Percentiles rank a stretch among this genome's conserved stretches.
phyloP scores from a whole-genome alignment of 2,888 invertebrate species.

The Nephrocerus scutellatus region DNA sequence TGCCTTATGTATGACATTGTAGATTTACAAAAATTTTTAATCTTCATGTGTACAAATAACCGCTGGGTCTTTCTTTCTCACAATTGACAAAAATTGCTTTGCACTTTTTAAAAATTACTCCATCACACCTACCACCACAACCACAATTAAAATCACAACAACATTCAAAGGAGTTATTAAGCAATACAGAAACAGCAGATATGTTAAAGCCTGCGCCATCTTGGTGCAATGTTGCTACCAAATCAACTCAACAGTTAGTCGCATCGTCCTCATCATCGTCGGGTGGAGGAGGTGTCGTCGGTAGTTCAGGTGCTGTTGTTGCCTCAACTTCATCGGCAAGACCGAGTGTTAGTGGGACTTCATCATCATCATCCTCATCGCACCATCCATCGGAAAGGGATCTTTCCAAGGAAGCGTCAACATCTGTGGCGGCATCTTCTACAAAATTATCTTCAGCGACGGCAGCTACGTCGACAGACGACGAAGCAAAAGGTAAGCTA shows the following conservation, averaged over 20 bases:
- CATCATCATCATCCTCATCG: constrained; percentile 38
- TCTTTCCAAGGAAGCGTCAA: constrained; percentile 8
- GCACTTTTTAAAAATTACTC: not conserved
- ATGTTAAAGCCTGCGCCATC: constrained; percentile 54
- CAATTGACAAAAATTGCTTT: no score
- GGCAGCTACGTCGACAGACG: constrained; percentile 41
- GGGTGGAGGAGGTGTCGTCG: constrained; percentile 31
- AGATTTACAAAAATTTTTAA: not conserved
- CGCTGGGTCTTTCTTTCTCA: constrained; percentile 12
- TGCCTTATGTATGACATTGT: not conserved
- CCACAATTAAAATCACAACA: constrained; percentile 9
- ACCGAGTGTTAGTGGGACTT: constrained; percentile 40
- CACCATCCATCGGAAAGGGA: constrained; percentile 17
- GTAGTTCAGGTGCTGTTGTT: constrained; percentile 7
- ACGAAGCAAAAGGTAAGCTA: constrained; percentile 54
- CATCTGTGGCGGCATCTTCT: no score
- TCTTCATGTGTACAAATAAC: constrained; percentile 4
- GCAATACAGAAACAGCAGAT: constrained; percentile 40
- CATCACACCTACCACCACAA: constrained; percentile 11
- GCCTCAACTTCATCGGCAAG: constrained; percentile 30
- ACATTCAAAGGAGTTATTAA: constrained; percentile 41
- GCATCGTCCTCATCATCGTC: constrained; percentile 36
- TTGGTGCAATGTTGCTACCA: constrained; percentile 49
- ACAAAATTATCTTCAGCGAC: not conserved
- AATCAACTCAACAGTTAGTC: constrained; percentile 28